phyloP scores from a whole-genome alignment of 2,888 invertebrate genomes.

The Aspidiotus rigidus region DNA sequence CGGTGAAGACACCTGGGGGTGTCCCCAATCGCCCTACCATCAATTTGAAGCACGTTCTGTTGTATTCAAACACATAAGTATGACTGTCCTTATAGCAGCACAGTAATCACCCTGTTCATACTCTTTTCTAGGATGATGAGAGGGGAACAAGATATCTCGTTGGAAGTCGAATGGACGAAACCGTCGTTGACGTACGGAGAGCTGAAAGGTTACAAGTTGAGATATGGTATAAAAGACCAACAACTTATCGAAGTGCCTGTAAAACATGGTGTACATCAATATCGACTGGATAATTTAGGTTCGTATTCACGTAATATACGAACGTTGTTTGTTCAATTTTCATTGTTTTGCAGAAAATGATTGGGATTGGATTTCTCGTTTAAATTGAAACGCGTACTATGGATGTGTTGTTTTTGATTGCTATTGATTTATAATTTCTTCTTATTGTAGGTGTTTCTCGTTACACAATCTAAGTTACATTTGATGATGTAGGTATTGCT shows the following conservation, averaged over 20 bases:
- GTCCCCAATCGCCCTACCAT: conserved; percentile 78
- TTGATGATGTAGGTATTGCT: no score
- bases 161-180: conserved; percentile 85
- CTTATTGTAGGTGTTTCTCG: no score
- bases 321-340: no score
- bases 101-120: neutral
- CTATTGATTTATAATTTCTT: no score
- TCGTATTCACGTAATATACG: conserved; percentile 33
- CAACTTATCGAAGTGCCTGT: conserved; percentile 59
- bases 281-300: conserved; percentile 64
- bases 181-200: conserved; percentile 85
- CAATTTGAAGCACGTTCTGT: conserved; percentile 58
- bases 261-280: conserved; percentile 51
- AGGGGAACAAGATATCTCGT: conserved; percentile 69
- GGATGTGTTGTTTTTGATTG: no score
- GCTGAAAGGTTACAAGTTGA: conserved; percentile 73
- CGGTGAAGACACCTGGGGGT: conserved; percentile 84
- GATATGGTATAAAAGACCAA: conserved; percentile 79
- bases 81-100: no score
- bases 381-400: no score
- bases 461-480: no score
- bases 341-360: no score
- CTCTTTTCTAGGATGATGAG: conserved; percentile 58
- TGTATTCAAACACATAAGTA: no score
- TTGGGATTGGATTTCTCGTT: no score